phyloP scores from a whole-genome alignment of 2,888 invertebrate genomes.

The Cerastis rubricosa region DNA sequence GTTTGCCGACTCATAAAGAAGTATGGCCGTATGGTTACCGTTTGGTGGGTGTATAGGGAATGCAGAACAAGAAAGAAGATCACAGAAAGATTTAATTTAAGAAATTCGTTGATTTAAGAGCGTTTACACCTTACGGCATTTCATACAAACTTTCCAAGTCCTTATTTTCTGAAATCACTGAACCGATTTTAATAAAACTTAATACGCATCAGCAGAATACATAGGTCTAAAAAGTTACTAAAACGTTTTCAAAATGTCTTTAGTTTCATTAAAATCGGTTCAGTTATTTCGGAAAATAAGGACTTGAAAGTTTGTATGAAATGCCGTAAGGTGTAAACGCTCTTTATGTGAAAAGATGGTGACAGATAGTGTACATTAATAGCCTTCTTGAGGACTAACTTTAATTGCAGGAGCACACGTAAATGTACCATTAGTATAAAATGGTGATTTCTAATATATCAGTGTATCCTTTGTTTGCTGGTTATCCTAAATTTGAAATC shows the following conservation, averaged over 20 bases:
- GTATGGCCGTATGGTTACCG: not conserved
- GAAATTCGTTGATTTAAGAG: no score
- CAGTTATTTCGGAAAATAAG: no score
- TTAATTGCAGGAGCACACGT: not conserved
- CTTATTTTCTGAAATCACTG: no score
- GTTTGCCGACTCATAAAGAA: slow-evolving; percentile 28
- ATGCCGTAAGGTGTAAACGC: no score
- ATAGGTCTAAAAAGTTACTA: no score
- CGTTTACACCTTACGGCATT: no score
- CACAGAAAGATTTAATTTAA: not conserved
- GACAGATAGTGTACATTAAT: not conserved
- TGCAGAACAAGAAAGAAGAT: not conserved
- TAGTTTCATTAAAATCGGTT: no score
- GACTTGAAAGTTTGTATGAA: no score
- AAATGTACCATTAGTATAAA: not conserved
- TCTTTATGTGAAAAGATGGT: not conserved
- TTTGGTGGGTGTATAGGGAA: not conserved
- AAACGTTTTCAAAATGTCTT: no score
- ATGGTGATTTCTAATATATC: not conserved
- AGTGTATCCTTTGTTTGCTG: not conserved
- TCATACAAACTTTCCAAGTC: no score
- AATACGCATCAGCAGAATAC: no score
- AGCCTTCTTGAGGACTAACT: not conserved
- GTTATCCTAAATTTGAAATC: not conserved
- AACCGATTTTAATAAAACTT: no score